These are phyloP conservation scores for Carcina quercana DNA, from an alignment of 2,888 invertebrate species.

Conservation along the genomic window DNA sequence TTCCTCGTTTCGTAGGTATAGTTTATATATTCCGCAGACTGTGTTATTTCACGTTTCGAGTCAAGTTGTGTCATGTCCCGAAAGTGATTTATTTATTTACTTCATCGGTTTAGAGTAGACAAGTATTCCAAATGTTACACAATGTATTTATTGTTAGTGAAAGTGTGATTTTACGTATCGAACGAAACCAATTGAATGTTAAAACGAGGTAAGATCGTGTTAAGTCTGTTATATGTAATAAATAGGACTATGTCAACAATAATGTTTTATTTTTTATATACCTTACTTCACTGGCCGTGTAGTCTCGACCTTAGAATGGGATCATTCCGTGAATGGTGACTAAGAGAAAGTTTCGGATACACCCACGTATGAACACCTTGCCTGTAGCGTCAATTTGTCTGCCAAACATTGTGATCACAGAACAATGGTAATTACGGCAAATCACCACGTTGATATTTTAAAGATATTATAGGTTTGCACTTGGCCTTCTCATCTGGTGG, in stretches of 20 bases:
- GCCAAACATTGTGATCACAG: too few species aligned
- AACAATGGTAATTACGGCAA: too few species aligned
- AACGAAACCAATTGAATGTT: constrained; percentile 55
- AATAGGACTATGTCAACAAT: constrained; percentile 50
- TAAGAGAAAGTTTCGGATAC: too few species aligned
- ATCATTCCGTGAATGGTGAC: too few species aligned
- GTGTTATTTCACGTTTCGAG: constrained; percentile 43
- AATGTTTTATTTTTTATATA: constrained; percentile 32
- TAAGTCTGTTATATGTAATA: constrained; percentile 69
- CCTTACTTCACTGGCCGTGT: too few species aligned
- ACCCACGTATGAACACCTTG: too few species aligned
- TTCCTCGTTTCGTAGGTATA: constrained; percentile 37
- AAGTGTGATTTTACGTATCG: constrained; percentile 46
- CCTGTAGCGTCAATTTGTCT: too few species aligned
- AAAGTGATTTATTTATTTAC: constrained; percentile 45
- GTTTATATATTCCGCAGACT: constrained; percentile 35
- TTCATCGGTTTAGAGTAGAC: constrained; percentile 40
- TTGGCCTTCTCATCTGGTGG: too few species aligned
- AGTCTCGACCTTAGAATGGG: too few species aligned
- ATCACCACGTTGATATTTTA: too few species aligned
- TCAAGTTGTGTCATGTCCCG: constrained; percentile 26
- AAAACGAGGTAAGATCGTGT: constrained; percentile 57
- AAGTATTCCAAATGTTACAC: constrained; percentile 58
- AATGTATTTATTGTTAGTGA: constrained; percentile 62
- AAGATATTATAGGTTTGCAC: too few species aligned